Percentiles rank a stretch among this genome's conserved stretches.
Evolutionary conservation across 2,113 vertebrate species (phyloP).

Genomic region (Eidolon helvum): DNA sequence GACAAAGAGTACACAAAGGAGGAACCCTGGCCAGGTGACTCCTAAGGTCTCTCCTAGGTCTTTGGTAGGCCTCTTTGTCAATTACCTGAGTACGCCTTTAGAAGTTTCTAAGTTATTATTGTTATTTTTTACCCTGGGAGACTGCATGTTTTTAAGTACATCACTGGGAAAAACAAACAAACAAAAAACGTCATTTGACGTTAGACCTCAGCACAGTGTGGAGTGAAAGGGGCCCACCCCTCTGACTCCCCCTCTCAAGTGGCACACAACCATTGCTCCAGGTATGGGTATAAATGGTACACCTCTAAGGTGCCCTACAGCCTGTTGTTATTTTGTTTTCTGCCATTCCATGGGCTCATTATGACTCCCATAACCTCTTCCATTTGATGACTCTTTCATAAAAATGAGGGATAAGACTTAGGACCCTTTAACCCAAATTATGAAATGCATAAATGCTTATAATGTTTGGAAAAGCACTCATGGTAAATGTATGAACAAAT

Average conservation of each 20-base stretch:
- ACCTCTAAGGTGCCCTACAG: background rate
- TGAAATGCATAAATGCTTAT: background rate
- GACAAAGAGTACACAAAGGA: background rate
- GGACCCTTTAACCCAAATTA: background rate
- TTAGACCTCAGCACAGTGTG: accelerated
- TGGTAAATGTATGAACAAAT: background rate
- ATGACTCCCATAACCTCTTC: background rate
- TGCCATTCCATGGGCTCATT: no score
- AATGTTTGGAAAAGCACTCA: background rate
- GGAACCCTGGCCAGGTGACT: background rate
- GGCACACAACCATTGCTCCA: no score
- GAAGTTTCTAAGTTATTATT: background rate
- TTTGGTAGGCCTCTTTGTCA: background rate
- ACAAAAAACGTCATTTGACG: background rate
- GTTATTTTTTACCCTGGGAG: background rate
- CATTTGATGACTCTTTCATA: background rate
- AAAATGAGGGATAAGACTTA: background rate
- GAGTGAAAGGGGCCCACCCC: background rate
- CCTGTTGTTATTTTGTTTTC: background rate
- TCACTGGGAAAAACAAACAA: background rate
- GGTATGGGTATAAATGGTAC: accelerated
- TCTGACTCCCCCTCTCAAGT: background rate
- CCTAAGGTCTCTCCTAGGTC: background rate
- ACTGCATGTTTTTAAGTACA: background rate
- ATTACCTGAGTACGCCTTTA: background rate